These are phyloP conservation scores for Boloria selene DNA, from an alignment of 2,888 invertebrate genomes.

Conservation along the genomic window DNA sequence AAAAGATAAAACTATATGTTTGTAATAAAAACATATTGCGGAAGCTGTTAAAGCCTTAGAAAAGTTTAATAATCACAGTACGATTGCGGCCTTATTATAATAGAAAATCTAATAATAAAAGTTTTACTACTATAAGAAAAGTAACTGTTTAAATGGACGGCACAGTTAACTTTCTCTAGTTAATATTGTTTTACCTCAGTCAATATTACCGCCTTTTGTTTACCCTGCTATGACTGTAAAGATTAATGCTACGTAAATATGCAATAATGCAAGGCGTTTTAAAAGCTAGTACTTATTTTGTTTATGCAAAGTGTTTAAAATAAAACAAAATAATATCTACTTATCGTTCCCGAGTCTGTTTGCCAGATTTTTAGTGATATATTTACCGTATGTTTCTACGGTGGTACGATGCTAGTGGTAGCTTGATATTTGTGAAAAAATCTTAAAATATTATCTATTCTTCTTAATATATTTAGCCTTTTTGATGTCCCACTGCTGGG, in stretches of 20 bases:
- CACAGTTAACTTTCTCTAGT: conserved; percentile 38
- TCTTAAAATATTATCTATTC: no score
- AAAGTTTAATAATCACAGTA: conserved; percentile 15
- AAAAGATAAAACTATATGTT: neutral
- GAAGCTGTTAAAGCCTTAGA: conserved; percentile 14
- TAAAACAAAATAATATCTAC: neutral
- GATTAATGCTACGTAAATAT: conserved; percentile 25
- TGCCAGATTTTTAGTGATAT: no score
- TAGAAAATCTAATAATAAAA: conserved; percentile 36
- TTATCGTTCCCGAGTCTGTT: no score
- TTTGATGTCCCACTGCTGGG: no score
- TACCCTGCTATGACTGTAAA: conserved; percentile 27
- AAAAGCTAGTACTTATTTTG: conserved; percentile 18
- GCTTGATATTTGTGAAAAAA: no score
- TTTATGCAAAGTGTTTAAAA: neutral
- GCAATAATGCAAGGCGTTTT: conserved; percentile 15
- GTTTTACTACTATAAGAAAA: conserved; percentile 36
- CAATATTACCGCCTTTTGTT: conserved; percentile 32
- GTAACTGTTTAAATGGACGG: conserved; percentile 30
- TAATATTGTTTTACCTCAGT: conserved; percentile 36
- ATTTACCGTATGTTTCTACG: no score
- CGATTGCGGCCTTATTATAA: conserved; percentile 29
- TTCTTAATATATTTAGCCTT: no score
- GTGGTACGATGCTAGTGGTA: no score
- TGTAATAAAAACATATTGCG: conserved; percentile 4